Evolutionary conservation across 2,888 invertebrate genomes (phyloP), one percentile per base, ranked within the genome.

Genomic region (Yponomeuta cagnagella): DNA sequence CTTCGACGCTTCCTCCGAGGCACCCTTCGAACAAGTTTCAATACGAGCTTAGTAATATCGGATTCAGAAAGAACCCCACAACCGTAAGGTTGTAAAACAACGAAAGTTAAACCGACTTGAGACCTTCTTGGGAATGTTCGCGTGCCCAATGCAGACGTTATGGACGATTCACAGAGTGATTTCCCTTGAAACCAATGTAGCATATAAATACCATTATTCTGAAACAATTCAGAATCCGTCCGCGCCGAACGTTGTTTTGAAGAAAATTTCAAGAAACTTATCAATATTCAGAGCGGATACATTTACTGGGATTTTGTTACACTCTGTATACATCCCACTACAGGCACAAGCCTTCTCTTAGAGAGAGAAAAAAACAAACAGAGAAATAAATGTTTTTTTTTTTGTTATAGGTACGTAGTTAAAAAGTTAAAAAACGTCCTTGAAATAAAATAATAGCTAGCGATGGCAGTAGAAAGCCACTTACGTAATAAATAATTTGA

Each of bases 111-210:
- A 33, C 71, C 48, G 23, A 48, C 72, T 73, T 73, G 71, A 70
- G 73, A 73, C 74, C 71, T 67, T 74, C 69, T 76, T 73, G 78
- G 75, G 75, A 75, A 80, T 63, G 74, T 73, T 74, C 74, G 74
- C 77, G 76, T 76, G 77, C 76, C 78, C 82, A 79, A 81, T 82
- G 78, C 84, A 82, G 82, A 83, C 83, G 88, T 84, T 87, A 88
- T 85, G 85, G 89, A 80, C 87, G 86, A 85, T 87, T 85, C 84
- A 76, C 79, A 83, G 87, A 90, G 87, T 92, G 91, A 92, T 92
- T 92, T 92, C 91, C 91, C 91, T 85, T 88, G 91, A 87, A 91
- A 89, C 90, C 91, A 87, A 92, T 92, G 92, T 89, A 88, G 87
- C 91, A 89, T 89, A 90, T 89, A 90, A 91, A 91, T 90, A 90